Evolutionary conservation across 2,888 invertebrate genomes (phyloP).

Genomic region (Apotomis betuletana): DNA sequence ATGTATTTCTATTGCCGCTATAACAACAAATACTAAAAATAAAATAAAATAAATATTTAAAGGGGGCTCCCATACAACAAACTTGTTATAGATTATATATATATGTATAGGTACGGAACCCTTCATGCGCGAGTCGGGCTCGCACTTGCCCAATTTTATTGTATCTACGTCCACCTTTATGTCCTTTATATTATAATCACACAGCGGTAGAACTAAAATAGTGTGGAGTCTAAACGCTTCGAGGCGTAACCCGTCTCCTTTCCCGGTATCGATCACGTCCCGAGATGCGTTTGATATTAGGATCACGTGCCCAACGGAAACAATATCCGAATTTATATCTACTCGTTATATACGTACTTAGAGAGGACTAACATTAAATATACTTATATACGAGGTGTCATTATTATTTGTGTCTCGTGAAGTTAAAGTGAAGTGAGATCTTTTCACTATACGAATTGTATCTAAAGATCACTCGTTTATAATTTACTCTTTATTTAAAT

Average conservation of each 20-base stretch:
- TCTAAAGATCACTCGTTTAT: no score
- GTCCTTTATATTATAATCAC: neutral
- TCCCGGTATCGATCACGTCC: conserved; percentile 47
- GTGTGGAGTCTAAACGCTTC: conserved; percentile 8
- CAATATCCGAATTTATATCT: conserved; percentile 51
- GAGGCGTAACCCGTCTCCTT: conserved; percentile 42
- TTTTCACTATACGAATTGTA: no score
- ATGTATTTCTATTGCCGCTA: no score
- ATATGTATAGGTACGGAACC: no score
- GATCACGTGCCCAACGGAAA: conserved; percentile 52
- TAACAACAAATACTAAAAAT: no score
- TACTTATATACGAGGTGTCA: neutral
- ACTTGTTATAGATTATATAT: no score
- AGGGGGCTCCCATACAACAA: no score
- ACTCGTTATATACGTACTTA: conserved; percentile 22
- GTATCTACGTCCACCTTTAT: no score
- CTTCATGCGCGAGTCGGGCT: no score
- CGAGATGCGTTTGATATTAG: conserved; percentile 48
- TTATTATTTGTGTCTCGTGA: neutral
- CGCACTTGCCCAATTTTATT: no score
- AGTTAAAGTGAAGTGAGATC: neutral
- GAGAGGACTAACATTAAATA: conserved; percentile 10
- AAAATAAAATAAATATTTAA: no score
- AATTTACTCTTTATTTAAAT: no score
- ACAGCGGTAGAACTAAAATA: neutral